Evolutionary conservation across 2,888 invertebrate genomes (phyloP).

Genomic region (Hypsopygia costalis): DNA sequence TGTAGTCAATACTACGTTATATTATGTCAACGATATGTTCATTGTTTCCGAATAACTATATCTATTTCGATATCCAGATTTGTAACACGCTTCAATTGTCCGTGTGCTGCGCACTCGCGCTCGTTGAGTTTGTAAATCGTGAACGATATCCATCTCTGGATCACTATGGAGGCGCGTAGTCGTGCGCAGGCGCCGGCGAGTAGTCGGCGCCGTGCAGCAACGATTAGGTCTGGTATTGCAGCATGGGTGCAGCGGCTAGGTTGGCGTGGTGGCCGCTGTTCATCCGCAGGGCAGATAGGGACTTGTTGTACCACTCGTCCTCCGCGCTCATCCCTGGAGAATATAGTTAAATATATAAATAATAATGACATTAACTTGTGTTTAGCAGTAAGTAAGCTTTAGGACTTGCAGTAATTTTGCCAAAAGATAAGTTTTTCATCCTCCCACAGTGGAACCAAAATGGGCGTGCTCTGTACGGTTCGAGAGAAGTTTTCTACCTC

Average conservation of each 20-base stretch:
- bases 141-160: conserved; percentile 10
- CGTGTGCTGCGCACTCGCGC: neutral
- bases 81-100: neutral
- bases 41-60: conserved; percentile 1
- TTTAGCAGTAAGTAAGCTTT: too few relatives aligned
- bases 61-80: neutral
- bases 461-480: too few relatives aligned
- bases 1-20: neutral
- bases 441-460: too few relatives aligned
- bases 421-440: too few relatives aligned
- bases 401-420: too few relatives aligned
- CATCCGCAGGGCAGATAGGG: conserved; percentile 97
- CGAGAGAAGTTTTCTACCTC: too few relatives aligned
- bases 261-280: conserved; percentile 97
- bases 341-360: too few relatives aligned
- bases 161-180: conserved; percentile 67
- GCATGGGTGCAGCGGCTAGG: conserved; percentile 96
- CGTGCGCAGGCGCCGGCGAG: conserved; percentile 72
- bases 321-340: conserved; percentile 93
- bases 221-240: conserved; percentile 98
- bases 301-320: conserved; percentile 99
- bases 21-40: conserved; percentile 5
- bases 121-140: neutral
- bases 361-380: too few relatives aligned
- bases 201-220: conserved; percentile 78